Evolutionary conservation across 2,888 invertebrate species (phyloP), one percentile per base, ranked within the genome.

Genomic region (Atethmia centrago): DNA sequence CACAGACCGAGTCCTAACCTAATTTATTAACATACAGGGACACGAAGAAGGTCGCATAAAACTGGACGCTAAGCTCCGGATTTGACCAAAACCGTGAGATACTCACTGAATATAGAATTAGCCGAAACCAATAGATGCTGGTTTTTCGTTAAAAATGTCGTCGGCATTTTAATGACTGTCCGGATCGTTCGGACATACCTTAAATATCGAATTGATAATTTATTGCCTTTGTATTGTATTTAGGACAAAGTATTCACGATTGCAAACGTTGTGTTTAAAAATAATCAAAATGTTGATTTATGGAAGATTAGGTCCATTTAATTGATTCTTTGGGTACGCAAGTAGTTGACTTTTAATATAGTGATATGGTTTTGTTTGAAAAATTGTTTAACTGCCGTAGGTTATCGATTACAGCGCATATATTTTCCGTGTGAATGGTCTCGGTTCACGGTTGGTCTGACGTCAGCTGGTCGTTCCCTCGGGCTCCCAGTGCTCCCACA

Each of bases 151-250:
- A 91, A 92, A 93, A 92, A 92, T 94, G 93, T 93, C 90, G 92
- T 91, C 93, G 94, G 93, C 91, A 93, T 95, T 92, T 92, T 93
- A 94, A 94, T 93, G 93, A 91, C 86, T 88, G 77, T 83, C 88
- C 88, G 89, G 93, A 91, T 85, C 88, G 77, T 83, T 88, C 88
- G 89, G 89, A 91, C 93, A 94, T 94, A 92, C 92, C 90, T 91
- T 86, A 95, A 93, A 94, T 93, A 93, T 94, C 93, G 88, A 92
- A 92, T 90, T 80, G 77, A 89, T 91, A 90, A 95, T 95, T 95
- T 95, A 95, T 94, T 90, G 91, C 92, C 90, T 92, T 93, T 93
- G 92, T 92, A 87, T 94, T 93, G 92, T 92, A 88, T 92, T 88
- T 87, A 85, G 85, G 83, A 89, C 79, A 89, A 89, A 89, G 90